A percentile compares a stretch with the other conserved stretches of the same genome.
These are phyloP conservation scores for Cherax destructor DNA, from an alignment of 1,140 invertebrate species.

Conservation along the genomic window DNA sequence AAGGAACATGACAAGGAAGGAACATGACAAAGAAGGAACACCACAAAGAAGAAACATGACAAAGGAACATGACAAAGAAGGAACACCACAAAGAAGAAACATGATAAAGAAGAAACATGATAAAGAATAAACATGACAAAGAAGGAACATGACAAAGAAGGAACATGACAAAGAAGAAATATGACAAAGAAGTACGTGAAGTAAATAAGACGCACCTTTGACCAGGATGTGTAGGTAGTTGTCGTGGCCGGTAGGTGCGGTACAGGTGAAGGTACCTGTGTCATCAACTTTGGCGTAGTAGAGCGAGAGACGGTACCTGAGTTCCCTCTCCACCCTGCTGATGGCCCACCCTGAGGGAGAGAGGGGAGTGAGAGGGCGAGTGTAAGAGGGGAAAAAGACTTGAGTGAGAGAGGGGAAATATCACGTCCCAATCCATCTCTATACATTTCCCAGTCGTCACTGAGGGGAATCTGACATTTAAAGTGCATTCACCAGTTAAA, in stretches of 20 bases:
- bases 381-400: not conserved
- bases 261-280: constrained; percentile 88
- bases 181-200: not conserved
- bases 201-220: constrained; percentile 79
- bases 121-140: not conserved
- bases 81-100: not conserved
- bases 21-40: too few species aligned
- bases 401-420: too few species aligned
- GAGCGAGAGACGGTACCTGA: constrained; percentile 88
- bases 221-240: constrained; percentile 88
- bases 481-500: too few species aligned
- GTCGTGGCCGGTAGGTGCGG: constrained; percentile 85
- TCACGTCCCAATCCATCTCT: too few species aligned
- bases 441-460: too few species aligned
- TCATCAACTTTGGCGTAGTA: constrained; percentile 88
- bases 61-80: not conserved
- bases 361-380: not conserved
- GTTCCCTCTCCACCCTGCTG: constrained; percentile 84
- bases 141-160: not conserved
- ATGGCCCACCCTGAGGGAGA: constrained; percentile 84
- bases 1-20: too few species aligned
- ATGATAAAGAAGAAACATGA: not conserved
- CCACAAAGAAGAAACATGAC: not conserved
- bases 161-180: not conserved
- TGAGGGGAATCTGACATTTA: too few species aligned